Percentiles rank a stretch among this genome's conserved stretches.
These are phyloP conservation scores for Nothoprocta pentlandii DNA, from an alignment of 2,113 vertebrate species.

Conservation along the genomic window DNA sequence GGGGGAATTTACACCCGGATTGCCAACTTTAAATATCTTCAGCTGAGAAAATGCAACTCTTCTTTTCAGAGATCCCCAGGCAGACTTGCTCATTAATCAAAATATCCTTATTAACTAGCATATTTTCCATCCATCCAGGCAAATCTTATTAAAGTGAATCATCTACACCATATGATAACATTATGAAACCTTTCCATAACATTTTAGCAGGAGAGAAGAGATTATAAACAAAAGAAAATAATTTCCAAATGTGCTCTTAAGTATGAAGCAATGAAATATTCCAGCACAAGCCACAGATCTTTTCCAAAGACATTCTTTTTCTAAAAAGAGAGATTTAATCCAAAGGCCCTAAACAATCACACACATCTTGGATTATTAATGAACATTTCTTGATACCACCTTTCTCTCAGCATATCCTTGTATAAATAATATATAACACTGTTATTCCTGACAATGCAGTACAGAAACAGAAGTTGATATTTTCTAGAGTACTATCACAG, in stretches of 20 bases:
- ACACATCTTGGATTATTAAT: not conserved
- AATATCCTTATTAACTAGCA: not conserved
- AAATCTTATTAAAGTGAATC: not conserved
- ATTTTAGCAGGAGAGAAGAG: not conserved
- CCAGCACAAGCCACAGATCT: not conserved
- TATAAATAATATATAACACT: not conserved
- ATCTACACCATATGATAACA: not conserved
- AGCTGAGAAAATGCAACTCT: not conserved
- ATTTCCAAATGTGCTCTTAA: not conserved
- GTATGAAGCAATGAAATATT: not conserved
- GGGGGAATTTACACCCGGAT: too few species aligned
- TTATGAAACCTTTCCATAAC: not conserved
- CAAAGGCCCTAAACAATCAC: not conserved
- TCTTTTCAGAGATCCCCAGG: not conserved
- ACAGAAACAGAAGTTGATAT: not conserved
- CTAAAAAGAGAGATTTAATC: not conserved
- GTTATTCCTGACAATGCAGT: not conserved
- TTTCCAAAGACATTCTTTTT: not conserved
- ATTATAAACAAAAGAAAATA: not conserved
- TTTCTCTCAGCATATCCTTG: not conserved
- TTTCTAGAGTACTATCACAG: not conserved
- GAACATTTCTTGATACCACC: not conserved
- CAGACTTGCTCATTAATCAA: not conserved
- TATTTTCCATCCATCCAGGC: not conserved
- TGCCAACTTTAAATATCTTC: too few species aligned